Conservation (phyloP, 2,888 invertebrate genomes). For the Hipparchia semele region DNA sequence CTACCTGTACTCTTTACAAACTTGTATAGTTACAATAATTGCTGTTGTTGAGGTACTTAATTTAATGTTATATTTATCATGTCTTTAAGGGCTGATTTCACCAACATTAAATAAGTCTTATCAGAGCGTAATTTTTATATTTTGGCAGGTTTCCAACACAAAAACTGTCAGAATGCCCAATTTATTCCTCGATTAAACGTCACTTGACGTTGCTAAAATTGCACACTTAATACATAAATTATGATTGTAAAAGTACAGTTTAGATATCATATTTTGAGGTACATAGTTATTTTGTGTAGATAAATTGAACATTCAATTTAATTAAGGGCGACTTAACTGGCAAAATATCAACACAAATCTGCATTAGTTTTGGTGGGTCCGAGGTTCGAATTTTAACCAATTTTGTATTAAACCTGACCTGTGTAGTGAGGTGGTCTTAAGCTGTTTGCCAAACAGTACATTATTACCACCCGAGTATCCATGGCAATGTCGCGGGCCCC, state of each 20-base stretch:
- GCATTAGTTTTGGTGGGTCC: constrained; percentile 43
- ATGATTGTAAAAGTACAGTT: constrained; percentile 39
- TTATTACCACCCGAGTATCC: constrained; percentile 80
- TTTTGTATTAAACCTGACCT: constrained; percentile 65
- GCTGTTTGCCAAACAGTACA: constrained; percentile 81
- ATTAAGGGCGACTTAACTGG: constrained; percentile 52
- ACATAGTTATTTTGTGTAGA: constrained; percentile 40
- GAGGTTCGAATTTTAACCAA: constrained; percentile 57
- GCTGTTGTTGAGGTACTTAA: neutral
- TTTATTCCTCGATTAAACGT: too few species aligned
- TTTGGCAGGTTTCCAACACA: too few species aligned
- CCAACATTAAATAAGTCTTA: too few species aligned
- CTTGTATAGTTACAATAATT: neutral
- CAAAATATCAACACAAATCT: constrained; percentile 70
- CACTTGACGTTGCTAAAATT: too few species aligned
- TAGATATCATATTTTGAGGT: constrained; percentile 38
- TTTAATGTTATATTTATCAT: too few species aligned
- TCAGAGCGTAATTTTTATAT: too few species aligned
- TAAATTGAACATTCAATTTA: constrained; percentile 21
- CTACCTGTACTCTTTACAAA: constrained; percentile 34
- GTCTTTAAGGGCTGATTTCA: too few species aligned
- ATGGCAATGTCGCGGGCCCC: constrained; percentile 66
- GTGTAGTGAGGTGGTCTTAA: constrained; percentile 78
- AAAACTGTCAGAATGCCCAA: too few species aligned
- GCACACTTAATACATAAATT: neutral